These are phyloP conservation scores for Mechanitis messenoides DNA, from an alignment of 2,888 invertebrate genomes.

Conservation along the genomic window DNA sequence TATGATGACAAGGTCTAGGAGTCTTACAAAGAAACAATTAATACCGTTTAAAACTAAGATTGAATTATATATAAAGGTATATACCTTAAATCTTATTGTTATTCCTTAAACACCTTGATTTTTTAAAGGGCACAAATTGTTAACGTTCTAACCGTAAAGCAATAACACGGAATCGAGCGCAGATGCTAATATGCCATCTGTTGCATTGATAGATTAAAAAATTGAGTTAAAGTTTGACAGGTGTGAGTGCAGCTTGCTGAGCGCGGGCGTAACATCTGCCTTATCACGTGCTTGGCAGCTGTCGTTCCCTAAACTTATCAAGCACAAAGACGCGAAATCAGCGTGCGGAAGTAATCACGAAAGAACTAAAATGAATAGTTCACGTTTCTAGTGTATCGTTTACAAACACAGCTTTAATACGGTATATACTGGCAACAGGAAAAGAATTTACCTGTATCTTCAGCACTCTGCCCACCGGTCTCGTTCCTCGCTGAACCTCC, in stretches of 20 bases:
- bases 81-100: not conserved
- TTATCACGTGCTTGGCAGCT: constrained; percentile 69
- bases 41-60: not conserved
- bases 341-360: constrained; percentile 12
- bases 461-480: constrained; percentile 10
- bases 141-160: not conserved
- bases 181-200: constrained; percentile 35
- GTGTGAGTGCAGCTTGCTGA: constrained; percentile 63
- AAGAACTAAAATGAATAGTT: constrained; percentile 12
- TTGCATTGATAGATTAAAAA: constrained; percentile 36
- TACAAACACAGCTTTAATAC: no score
- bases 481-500: constrained; percentile 12
- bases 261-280: constrained; percentile 68
- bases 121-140: not conserved
- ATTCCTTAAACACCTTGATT: not conserved
- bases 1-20: not conserved
- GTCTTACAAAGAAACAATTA: not conserved
- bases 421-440: no score
- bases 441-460: constrained; percentile 1
- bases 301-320: constrained; percentile 45
- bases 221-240: constrained; percentile 60
- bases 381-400: no score
- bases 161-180: constrained; percentile 21
- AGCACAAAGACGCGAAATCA: constrained; percentile 6
- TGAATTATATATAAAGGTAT: not conserved